Percentiles rank a stretch among this genome's conserved stretches.
Conservation (phyloP, 2,113 vertebrate species). For the Mirza zaza region DNA sequence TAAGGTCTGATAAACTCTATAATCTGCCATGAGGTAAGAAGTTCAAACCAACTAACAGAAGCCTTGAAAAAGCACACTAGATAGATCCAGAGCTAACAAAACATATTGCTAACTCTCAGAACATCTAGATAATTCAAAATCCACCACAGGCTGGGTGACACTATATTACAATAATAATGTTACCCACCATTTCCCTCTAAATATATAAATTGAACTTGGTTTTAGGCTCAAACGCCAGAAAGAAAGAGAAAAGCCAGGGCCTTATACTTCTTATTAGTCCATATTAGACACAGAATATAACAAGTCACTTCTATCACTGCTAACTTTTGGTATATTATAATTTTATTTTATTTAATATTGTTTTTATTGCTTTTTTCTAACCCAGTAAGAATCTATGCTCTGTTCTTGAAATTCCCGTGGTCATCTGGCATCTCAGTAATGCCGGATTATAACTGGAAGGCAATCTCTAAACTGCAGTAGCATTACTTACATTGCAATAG, state of each 20-base stretch:
- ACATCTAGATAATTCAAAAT: neutral
- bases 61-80: neutral
- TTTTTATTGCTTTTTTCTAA: neutral
- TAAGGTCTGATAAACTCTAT: neutral
- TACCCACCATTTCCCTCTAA: neutral
- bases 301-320: neutral
- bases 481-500: neutral
- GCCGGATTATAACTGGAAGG: neutral
- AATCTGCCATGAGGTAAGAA: neutral
- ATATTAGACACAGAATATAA: neutral
- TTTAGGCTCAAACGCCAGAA: neutral
- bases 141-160: too few species aligned
- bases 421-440: accelerated
- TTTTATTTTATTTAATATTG: neutral
- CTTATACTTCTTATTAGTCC: neutral
- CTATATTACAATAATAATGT: neutral
- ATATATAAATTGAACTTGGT: neutral
- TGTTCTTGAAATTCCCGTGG: neutral
- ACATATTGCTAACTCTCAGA: neutral
- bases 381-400: neutral
- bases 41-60: neutral
- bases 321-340: neutral
- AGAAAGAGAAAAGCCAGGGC: neutral
- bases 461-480: neutral
- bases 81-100: neutral